Percentiles rank a stretch among this genome's conserved stretches.
phyloP scores from a whole-genome alignment of 2,888 invertebrate genomes.

The Machimus atricapillus region DNA sequence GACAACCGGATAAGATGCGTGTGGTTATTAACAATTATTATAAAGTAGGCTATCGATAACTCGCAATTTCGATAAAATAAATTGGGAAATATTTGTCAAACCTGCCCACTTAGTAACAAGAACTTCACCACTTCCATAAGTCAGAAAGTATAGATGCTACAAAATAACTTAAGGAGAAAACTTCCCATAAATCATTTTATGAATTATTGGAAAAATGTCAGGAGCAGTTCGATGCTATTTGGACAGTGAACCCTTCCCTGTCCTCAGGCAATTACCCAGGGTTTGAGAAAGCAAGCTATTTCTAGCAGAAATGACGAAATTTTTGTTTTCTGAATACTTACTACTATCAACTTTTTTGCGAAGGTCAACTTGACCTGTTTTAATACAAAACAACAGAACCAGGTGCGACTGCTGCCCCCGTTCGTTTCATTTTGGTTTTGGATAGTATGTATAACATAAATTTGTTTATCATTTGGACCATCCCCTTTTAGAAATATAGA shows the following conservation, averaged over 20 bases:
- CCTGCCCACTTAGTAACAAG: not conserved
- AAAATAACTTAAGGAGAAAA: not conserved
- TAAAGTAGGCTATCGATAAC: not conserved
- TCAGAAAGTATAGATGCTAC: not conserved
- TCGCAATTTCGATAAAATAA: not conserved
- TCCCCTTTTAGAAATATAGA: not conserved
- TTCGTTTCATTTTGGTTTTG: not conserved
- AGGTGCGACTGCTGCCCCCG: not conserved
- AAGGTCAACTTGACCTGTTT: not conserved
- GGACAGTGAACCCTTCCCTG: not conserved
- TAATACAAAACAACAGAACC: not conserved
- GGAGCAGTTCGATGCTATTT: not conserved
- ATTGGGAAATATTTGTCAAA: not conserved
- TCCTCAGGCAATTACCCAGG: not conserved
- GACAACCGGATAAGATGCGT: not conserved
- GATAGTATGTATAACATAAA: not conserved
- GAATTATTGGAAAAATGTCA: not conserved
- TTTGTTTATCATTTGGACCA: not conserved
- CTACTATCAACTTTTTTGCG: not conserved
- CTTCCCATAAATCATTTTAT: not conserved
- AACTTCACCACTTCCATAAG: not conserved
- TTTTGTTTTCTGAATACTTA: not conserved
- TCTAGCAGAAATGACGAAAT: not conserved
- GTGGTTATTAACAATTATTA: not conserved
- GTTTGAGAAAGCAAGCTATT: not conserved